These are phyloP conservation scores for Drosophila antonietae DNA, from an alignment of 2,888 invertebrate species.

Conservation along the genomic window DNA sequence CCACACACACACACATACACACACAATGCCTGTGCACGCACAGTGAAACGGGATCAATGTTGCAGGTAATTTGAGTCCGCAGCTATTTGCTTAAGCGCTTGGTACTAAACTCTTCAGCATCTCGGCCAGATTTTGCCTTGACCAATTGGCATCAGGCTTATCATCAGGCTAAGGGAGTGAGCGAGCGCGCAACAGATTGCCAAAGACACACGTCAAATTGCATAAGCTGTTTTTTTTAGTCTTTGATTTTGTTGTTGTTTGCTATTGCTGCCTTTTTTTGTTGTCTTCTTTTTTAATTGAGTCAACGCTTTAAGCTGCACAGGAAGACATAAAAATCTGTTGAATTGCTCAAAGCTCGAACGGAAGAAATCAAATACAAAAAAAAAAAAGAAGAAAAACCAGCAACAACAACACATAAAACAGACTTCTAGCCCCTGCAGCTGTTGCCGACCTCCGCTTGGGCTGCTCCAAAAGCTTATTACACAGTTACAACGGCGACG, in stretches of 20 bases:
- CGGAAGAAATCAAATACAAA: slow-evolving; percentile 45
- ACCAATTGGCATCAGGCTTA: slow-evolving; percentile 33
- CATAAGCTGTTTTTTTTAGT: slow-evolving; percentile 32
- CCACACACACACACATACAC: slow-evolving; percentile 10
- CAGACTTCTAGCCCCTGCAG: slow-evolving; percentile 36
- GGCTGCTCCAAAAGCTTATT: slow-evolving; percentile 49
- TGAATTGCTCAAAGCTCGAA: slow-evolving; percentile 44
- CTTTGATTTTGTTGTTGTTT: neutral
- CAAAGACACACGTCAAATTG: slow-evolving; percentile 30
- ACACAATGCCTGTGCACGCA: neutral
- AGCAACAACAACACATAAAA: slow-evolving; percentile 7
- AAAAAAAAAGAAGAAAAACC: neutral
- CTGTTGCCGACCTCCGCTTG: slow-evolving; percentile 3
- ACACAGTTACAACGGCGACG: slow-evolving; percentile 72
- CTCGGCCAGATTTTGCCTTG: slow-evolving; percentile 16
- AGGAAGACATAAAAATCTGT: slow-evolving; percentile 55
- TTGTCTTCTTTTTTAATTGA: slow-evolving; percentile 8
- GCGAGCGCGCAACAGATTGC: slow-evolving; percentile 12
- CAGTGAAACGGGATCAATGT: slow-evolving; percentile 60
- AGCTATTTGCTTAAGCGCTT: slow-evolving; percentile 8
- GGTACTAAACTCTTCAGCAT: slow-evolving; percentile 3
- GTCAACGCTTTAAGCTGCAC: slow-evolving; percentile 22
- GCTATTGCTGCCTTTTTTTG: neutral
- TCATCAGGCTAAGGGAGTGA: slow-evolving; percentile 11
- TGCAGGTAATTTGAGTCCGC: slow-evolving; percentile 41